phyloP scores from a whole-genome alignment of 1,140 invertebrate species.

The Pseudoatta argentina region DNA sequence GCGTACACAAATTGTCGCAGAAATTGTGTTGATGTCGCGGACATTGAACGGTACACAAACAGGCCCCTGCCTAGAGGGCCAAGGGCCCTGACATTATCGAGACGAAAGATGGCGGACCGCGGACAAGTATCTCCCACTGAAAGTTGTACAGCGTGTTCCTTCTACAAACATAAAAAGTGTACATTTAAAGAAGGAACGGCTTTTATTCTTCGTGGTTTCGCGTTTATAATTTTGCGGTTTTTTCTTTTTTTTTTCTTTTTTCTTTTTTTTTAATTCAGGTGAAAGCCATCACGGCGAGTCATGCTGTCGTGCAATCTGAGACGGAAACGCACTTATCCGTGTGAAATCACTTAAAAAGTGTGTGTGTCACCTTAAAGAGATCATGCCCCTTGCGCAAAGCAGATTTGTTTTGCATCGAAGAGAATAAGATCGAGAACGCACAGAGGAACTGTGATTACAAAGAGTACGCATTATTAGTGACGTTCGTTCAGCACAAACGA shows the following conservation, averaged over 20 bases:
- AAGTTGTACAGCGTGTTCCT: background rate
- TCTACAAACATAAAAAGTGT: no score
- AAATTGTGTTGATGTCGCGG: background rate
- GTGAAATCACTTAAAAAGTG: conserved; percentile 19
- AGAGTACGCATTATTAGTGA: background rate
- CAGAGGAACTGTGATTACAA: background rate
- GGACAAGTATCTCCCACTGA: background rate
- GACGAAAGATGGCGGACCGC: conserved; percentile 26
- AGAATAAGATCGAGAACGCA: background rate
- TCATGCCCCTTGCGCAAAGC: background rate
- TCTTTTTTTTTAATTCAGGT: background rate
- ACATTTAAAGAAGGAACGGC: background rate
- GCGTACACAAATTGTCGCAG: background rate
- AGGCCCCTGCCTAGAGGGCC: conserved; percentile 18
- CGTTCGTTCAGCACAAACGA: background rate
- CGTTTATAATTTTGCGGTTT: no score
- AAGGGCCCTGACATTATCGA: conserved; percentile 11
- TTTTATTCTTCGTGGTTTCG: background rate
- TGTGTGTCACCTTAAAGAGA: conserved; percentile 24
- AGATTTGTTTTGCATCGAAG: background rate
- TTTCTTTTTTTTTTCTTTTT: background rate
- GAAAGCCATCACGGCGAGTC: background rate
- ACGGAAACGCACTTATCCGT: background rate
- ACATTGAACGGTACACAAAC: background rate
- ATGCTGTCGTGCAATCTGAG: background rate